phyloP scores from a whole-genome alignment of 2,113 vertebrate genomes.

The Mungos mungo region DNA sequence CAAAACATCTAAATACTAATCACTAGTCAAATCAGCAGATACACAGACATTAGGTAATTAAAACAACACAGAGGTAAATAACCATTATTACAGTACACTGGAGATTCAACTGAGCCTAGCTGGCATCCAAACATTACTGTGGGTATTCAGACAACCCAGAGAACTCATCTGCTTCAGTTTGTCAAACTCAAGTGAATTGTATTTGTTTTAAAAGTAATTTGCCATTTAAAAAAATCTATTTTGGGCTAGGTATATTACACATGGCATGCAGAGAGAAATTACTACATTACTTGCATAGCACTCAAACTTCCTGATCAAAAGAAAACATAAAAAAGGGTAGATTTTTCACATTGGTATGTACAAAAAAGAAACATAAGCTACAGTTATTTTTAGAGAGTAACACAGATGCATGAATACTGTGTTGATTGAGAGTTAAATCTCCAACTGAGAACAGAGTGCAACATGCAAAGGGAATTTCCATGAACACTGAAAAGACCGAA shows the following conservation, averaged over 20 bases:
- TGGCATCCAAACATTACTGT: conserved; percentile 35
- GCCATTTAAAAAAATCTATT: conserved; percentile 68
- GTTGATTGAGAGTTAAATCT: conserved; percentile 53
- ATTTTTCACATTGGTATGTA: conserved; percentile 80
- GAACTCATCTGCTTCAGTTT: conserved; percentile 53
- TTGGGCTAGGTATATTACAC: conserved; percentile 80
- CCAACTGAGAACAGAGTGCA: conserved; percentile 71
- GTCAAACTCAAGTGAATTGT: conserved; percentile 75
- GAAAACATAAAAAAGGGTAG: conserved; percentile 70
- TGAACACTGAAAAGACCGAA: conserved; percentile 71
- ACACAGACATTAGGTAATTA: conserved; percentile 71
- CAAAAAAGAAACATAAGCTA: conserved; percentile 83
- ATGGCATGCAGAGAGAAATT: conserved; percentile 82
- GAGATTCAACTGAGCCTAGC: conserved; percentile 65
- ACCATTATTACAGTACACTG: conserved; percentile 75
- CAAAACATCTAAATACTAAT: conserved; percentile 36
- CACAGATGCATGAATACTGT: conserved; percentile 77
- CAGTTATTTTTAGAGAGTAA: conserved; percentile 78
- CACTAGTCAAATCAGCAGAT: conserved; percentile 76
- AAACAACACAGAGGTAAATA: conserved; percentile 77
- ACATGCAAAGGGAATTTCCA: conserved; percentile 74
- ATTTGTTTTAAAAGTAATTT: conserved; percentile 58
- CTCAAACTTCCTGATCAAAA: conserved; percentile 79
- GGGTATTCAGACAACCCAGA: conserved; percentile 43
- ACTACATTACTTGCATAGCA: conserved; percentile 72